These are phyloP conservation scores for Adrianichthys oophorus DNA, from an alignment of 2,797 vertebrate genomes.

Conservation along the genomic window DNA sequence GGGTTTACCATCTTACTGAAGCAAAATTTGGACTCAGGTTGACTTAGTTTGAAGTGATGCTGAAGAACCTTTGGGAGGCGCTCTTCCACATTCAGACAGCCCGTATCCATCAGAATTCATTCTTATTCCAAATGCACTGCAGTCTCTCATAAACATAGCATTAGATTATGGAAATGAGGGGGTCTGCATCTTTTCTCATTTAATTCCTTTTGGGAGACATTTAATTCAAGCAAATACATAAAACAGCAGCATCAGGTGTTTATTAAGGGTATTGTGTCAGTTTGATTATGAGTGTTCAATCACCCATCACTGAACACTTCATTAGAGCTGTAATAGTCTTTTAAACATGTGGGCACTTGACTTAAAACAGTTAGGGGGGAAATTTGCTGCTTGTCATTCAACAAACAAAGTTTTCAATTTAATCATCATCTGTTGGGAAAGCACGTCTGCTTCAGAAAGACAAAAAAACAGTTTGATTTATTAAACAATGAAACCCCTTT, in stretches of 20 bases:
- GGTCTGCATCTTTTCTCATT: conserved; percentile 68
- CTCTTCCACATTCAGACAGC: conserved; percentile 40
- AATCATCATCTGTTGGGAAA: conserved; percentile 18
- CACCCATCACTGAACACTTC: conserved; percentile 73
- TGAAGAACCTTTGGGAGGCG: conserved; percentile 55
- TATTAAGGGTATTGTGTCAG: conserved; percentile 68
- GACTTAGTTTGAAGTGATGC: conserved; percentile 26
- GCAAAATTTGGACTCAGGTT: conserved; percentile 24
- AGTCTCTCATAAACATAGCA: conserved; percentile 75
- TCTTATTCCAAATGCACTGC: conserved; percentile 73
- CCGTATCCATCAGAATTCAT: conserved; percentile 66
- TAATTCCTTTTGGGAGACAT: conserved; percentile 80
- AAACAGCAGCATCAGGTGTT: conserved; percentile 72
- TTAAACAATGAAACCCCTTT: neutral
- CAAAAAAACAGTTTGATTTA: conserved; percentile 8
- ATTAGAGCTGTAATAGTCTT: conserved; percentile 72
- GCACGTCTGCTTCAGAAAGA: conserved; percentile 2
- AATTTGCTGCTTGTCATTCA: conserved; percentile 65
- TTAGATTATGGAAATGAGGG: conserved; percentile 81
- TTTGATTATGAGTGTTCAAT: conserved; percentile 66
- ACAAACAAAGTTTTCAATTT: conserved; percentile 2
- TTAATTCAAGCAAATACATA: conserved; percentile 83
- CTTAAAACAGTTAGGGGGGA: conserved; percentile 54
- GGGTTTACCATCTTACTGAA: conserved; percentile 14
- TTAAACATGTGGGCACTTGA: conserved; percentile 69